Evolutionary conservation across 2,113 vertebrate species (phyloP), one percentile per base, ranked within the genome.

Genomic region (Anoura caudifer): DNA sequence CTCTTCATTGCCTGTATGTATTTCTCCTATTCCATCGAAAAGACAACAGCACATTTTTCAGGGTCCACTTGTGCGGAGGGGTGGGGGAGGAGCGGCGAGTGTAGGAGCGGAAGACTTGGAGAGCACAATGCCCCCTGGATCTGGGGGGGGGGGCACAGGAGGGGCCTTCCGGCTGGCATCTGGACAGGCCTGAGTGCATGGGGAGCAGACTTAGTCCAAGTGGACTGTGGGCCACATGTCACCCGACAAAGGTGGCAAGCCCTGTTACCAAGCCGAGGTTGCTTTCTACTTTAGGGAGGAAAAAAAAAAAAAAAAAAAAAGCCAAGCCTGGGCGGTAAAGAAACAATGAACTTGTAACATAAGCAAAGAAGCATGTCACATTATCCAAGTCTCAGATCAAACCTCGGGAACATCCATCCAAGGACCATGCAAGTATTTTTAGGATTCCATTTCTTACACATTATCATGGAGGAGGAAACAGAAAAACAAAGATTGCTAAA

Each of bases 401-500:
- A 45, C 59, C 45, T 56, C 87, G 36, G 63, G 72, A 73, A 17
- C 43, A 19, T 59, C 70, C 20, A 13, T 47, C 52, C 45, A 82
- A 13, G 67, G 61, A 50, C n/a, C 61, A 17, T 10, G 38, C 52
- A 63, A 81, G 13, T 80, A 65, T 47, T 72, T 97, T 91, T 85
- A 82, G 82, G 43, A 50, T 65, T 91, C 15, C 89, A 22, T 95
- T 95, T 91, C 63, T 96, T 90, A 84, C 73, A 97, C 63, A 19
- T 89, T 91, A 93, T 97, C 89, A 96, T 24, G 26, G 87, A 89
- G 87, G 90, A 89, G 92, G 77, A 77, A 86, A 63, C 28, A 69
- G 67, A 19, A 67, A 95, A 95, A 89, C 90, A 97, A 93, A 97
- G 75, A 59, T 88, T 87, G 80, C 72, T 97, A 85, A 97, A 97